These are phyloP conservation scores for Harpalus rufipes DNA, from an alignment of 2,888 invertebrate species.

Conservation along the genomic window DNA sequence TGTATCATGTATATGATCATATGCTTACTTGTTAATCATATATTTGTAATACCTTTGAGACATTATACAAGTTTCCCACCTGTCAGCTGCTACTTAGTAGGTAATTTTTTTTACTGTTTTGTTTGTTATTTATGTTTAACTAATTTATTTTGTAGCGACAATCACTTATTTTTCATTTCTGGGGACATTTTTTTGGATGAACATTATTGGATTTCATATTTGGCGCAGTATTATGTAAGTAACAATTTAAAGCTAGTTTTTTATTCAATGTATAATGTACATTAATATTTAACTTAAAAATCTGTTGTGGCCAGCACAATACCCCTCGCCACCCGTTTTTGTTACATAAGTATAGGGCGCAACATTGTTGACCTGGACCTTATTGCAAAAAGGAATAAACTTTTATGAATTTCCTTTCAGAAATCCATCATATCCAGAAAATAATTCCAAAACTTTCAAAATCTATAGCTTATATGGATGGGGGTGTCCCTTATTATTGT, in stretches of 20 bases:
- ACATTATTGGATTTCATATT: conserved; percentile 81
- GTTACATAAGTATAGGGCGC: too few species aligned
- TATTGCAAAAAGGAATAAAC: not conserved
- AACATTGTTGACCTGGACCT: too few species aligned
- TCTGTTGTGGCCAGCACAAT: too few species aligned
- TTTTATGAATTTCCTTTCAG: not conserved
- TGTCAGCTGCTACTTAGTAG: conserved; percentile 77
- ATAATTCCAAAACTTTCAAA: conserved; percentile 72
- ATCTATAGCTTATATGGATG: conserved; percentile 80
- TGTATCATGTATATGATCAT: conserved; percentile 80
- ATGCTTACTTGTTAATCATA: conserved; percentile 79
- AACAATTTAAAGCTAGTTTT: conserved; percentile 19
- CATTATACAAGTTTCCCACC: conserved; percentile 75
- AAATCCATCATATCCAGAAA: conserved; percentile 24
- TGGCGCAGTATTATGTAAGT: conserved; percentile 81
- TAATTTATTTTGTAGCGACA: conserved; percentile 70
- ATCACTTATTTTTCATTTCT: conserved; percentile 80
- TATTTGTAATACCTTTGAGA: conserved; percentile 79
- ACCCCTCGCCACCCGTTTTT: too few species aligned
- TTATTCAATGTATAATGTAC: too few species aligned
- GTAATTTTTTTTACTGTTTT: conserved; percentile 73
- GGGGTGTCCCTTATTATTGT: conserved; percentile 78
- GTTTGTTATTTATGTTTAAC: not conserved
- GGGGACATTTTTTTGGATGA: conserved; percentile 83
- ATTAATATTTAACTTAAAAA: too few species aligned